Evolutionary conservation across 2,113 vertebrate species (phyloP), one percentile per base, ranked within the genome.

Genomic region (Sakesphorus luctuosus): DNA sequence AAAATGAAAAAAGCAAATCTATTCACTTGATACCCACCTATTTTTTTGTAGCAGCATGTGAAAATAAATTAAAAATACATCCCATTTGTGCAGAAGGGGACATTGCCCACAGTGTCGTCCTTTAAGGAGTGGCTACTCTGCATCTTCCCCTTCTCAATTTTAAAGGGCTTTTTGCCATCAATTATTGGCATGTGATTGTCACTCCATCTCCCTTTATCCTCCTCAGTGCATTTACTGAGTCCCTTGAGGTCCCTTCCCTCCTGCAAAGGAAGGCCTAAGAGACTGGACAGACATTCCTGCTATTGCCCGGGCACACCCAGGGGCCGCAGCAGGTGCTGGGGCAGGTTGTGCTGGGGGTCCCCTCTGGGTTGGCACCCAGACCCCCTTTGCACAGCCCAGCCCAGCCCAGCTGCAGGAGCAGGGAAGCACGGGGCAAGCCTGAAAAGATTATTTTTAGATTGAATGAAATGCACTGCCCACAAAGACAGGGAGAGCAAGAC

Each of bases 401-500:
- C 59, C 12, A 49, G 59, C 77, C 50, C 62, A 80, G 72, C 84
- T 88, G 58, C 31, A 84, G 68, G 33, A 72, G 35, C 52, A 87
- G 87, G 85, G 38, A 82, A 89, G 66, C 80, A 69, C 12, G 4
- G 52, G 47, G 52, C 33, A 23, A n/a, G 36, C 43, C 83, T 72
- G 94, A 82, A 78, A 92, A 90, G 84, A 56, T 15, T 28, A 84
- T 84, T 94, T 96, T 85, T 87, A 91, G 74, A 75, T 33, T 84
- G 93, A 95, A 81, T 78, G 61, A 71, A 97, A 94, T 40, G 46
- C 77, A 35, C 75, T 1, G 58, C 56, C n/a, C 52, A 83, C 66
- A 87, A 74, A 79, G 71, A 74, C 52, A 47, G 82, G 66, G 84
- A 89, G 91, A 78, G 76, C 68, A 67, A 81, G 83, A 90, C 79